phyloP scores from a whole-genome alignment of 2,888 invertebrate species.

The Athripsodes cinereus region DNA sequence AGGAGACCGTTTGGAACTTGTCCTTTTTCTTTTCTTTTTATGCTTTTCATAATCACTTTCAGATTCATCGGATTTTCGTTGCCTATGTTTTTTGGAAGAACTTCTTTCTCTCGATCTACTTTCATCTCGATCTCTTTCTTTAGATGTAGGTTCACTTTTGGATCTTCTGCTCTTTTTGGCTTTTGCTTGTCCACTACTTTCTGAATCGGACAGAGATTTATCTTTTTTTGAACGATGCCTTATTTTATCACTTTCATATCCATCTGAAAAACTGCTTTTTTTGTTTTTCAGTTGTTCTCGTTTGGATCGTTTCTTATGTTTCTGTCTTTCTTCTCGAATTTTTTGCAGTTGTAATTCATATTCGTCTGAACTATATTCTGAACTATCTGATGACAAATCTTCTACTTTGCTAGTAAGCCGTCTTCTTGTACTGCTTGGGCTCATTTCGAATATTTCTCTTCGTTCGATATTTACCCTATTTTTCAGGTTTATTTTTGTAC shows the following conservation, averaged over 20 bases:
- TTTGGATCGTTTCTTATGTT: constrained; percentile 30
- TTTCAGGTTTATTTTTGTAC: constrained; percentile 47
- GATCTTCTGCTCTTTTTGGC: constrained; percentile 40
- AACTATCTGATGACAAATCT: constrained; percentile 34
- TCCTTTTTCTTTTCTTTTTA: constrained; percentile 41
- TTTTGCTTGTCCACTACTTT: constrained; percentile 36
- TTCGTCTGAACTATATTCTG: constrained; percentile 44
- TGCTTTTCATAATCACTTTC: constrained; percentile 42
- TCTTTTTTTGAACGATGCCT: constrained; percentile 25
- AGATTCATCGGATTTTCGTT: constrained; percentile 31
- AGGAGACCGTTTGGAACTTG: constrained; percentile 40
- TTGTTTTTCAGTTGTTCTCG: constrained; percentile 36
- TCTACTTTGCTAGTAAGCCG: constrained; percentile 28
- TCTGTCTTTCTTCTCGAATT: constrained; percentile 33
- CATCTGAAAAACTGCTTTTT: constrained; percentile 50
- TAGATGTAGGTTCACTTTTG: constrained; percentile 43
- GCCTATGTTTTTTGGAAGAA: constrained; percentile 18
- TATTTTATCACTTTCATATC: constrained; percentile 42
- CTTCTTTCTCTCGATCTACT: constrained; percentile 33
- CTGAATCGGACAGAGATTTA: constrained; percentile 31
- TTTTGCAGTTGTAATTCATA: constrained; percentile 37
- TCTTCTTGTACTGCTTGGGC: constrained; percentile 37
- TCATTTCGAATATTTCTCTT: constrained; percentile 46
- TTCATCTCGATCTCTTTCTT: constrained; percentile 34
- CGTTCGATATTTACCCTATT: constrained; percentile 49